phyloP scores from a whole-genome alignment of 2,797 vertebrate species.

The Fratercula arctica region DNA sequence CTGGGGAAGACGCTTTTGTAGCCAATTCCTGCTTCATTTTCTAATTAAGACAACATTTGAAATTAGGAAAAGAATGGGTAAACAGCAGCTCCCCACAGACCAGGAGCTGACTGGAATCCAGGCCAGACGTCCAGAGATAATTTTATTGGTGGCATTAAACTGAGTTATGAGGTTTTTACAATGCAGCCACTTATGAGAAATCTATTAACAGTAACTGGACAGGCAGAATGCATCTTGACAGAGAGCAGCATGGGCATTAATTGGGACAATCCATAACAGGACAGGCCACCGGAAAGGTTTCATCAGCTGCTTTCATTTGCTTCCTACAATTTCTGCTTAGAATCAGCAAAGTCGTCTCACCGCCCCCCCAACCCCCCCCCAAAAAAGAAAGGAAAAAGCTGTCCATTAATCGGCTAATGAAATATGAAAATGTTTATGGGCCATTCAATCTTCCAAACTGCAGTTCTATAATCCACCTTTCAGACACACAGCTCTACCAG shows the following conservation, averaged over 20 bases:
- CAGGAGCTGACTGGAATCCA: conserved; percentile 69
- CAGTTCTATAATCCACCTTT: conserved; percentile 81
- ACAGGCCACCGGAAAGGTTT: conserved; percentile 71
- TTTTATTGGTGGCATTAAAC: conserved; percentile 83
- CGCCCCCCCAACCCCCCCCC: neutral
- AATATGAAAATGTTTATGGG: conserved; percentile 86
- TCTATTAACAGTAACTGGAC: conserved; percentile 85
- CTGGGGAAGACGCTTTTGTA: neutral
- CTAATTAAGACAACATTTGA: neutral
- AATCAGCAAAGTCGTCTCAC: conserved; percentile 74
- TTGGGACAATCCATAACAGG: conserved; percentile 81
- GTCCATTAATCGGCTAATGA: conserved; percentile 87
- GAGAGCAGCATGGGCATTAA: conserved; percentile 82
- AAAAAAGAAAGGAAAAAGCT: conserved; percentile 61
- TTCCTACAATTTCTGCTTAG: conserved; percentile 77
- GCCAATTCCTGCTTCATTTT: neutral
- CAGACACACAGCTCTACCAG: conserved; percentile 74
- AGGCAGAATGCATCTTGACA: conserved; percentile 79
- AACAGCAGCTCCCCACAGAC: conserved; percentile 13
- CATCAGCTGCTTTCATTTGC: conserved; percentile 71
- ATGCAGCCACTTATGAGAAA: conserved; percentile 83
- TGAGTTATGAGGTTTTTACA: conserved; percentile 84
- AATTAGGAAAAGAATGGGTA: conserved; percentile 28
- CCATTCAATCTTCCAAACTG: conserved; percentile 81
- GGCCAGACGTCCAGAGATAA: conserved; percentile 75